phyloP scores from a whole-genome alignment of 1,140 invertebrate genomes.

The Metopolophium dirhodum region DNA sequence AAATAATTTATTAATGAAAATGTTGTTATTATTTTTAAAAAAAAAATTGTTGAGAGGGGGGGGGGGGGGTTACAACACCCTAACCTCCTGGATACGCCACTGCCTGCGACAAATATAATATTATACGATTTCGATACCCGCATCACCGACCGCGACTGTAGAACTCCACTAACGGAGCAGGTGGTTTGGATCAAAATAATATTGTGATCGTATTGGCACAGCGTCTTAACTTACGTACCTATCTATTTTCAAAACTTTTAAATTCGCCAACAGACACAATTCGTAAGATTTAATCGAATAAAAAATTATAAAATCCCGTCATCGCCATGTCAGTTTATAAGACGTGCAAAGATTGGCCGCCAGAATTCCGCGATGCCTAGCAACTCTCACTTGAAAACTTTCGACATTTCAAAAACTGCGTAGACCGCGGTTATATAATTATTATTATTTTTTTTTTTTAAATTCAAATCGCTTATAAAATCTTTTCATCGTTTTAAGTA shows the following conservation, averaged over 20 bases:
- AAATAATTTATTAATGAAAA: too few relatives aligned
- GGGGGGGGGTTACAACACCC: too few relatives aligned
- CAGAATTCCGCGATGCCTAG: not conserved
- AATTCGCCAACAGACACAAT: not conserved
- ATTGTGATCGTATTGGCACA: not conserved
- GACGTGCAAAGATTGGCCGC: not conserved
- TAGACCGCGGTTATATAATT: not conserved
- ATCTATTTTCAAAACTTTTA: not conserved
- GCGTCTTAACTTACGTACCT: not conserved
- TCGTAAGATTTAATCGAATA: not conserved
- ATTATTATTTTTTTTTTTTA: not conserved
- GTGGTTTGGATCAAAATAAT: not conserved
- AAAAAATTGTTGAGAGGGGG: too few relatives aligned
- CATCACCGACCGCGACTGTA: not conserved
- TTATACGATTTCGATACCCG: not conserved
- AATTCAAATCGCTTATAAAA: not conserved
- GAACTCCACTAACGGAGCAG: not conserved
- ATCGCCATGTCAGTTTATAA: not conserved
- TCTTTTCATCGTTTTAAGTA: not conserved
- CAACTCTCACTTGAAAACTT: not conserved
- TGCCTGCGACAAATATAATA: too few relatives aligned
- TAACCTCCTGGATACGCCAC: too few relatives aligned
- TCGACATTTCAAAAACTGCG: not conserved
- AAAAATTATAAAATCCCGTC: not conserved
- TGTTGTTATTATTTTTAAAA: too few relatives aligned